Percentiles rank a stretch among this genome's conserved stretches.
Evolutionary conservation across 1,140 invertebrate genomes (phyloP).

Genomic region (Monomorium pharaonis): DNA sequence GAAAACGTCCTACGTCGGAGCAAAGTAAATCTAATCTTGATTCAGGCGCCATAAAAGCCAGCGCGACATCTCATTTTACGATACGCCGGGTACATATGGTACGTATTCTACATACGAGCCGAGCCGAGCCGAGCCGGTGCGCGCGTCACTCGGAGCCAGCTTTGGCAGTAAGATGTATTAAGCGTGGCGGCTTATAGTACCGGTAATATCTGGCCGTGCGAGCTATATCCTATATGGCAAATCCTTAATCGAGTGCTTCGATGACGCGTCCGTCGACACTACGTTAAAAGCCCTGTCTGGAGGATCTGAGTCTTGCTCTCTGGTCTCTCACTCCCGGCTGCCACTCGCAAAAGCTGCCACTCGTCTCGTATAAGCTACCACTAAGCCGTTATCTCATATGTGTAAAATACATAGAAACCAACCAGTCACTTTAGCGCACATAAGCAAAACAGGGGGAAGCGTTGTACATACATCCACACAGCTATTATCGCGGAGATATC

Average conservation of each 20-base stretch:
- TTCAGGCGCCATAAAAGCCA: slow-evolving; percentile 80
- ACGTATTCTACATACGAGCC: slow-evolving; percentile 54
- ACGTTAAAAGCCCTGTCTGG: slow-evolving; percentile 54
- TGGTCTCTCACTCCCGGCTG: not conserved
- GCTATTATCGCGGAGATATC: slow-evolving; percentile 20
- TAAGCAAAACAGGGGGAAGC: slow-evolving; percentile 6
- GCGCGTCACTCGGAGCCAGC: not conserved
- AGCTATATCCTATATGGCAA: slow-evolving; percentile 29
- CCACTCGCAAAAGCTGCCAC: slow-evolving; percentile 41
- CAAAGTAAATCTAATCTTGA: slow-evolving; percentile 83
- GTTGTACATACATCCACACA: not conserved
- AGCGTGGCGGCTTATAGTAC: slow-evolving; percentile 51
- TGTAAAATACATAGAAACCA: not conserved
- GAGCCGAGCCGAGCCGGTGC: not conserved
- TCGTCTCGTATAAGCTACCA: not conserved
- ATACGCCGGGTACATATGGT: slow-evolving; percentile 77
- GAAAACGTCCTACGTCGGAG: slow-evolving; percentile 64
- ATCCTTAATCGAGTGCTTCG: slow-evolving; percentile 68
- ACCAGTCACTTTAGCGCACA: not conserved
- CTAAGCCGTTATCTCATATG: not conserved
- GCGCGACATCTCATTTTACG: slow-evolving; percentile 82
- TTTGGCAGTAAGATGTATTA: slow-evolving; percentile 61
- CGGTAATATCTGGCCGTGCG: slow-evolving; percentile 53
- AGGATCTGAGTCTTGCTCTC: slow-evolving; percentile 36
- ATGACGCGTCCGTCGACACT: slow-evolving; percentile 39